Evolutionary conservation across 2,113 vertebrate genomes (phyloP).

Genomic region (Malurus elegans): DNA sequence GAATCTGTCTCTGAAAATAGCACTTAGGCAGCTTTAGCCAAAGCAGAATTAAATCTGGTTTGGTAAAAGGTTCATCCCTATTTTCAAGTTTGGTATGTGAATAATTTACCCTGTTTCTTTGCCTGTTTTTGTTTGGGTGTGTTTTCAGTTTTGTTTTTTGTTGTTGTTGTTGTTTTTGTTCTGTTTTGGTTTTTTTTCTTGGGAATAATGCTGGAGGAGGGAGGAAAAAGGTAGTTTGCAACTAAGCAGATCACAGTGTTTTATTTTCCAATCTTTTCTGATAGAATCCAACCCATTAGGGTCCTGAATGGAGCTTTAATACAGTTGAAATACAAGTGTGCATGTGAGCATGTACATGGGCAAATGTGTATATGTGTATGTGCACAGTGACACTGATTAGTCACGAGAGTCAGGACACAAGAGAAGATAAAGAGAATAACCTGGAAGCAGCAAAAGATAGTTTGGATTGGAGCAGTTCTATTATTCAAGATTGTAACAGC

Average conservation of each 20-base stretch:
- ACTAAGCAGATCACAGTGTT: neutral
- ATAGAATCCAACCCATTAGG: neutral
- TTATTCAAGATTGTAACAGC: neutral
- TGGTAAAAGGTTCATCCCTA: neutral
- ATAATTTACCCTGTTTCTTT: neutral
- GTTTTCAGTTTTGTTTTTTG: too few species aligned
- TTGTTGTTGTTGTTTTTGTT: neutral
- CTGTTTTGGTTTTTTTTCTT: neutral
- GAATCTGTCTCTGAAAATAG: neutral
- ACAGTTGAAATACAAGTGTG: neutral
- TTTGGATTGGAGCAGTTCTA: neutral
- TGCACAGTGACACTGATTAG: neutral
- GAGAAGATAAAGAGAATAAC: neutral
- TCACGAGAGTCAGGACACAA: neutral
- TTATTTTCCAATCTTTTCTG: neutral
- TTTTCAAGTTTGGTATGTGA: neutral
- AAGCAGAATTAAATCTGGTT: neutral
- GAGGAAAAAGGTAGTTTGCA: neutral
- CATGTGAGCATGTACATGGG: neutral
- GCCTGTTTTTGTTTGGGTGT: neutral
- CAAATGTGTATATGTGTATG: too few species aligned
- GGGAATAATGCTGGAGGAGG: neutral
- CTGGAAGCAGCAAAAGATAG: neutral
- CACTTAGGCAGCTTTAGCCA: neutral
- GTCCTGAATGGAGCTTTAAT: neutral